Percentiles rank a stretch among this genome's conserved stretches.
phyloP scores from a whole-genome alignment of 92 coral and sea anemone species.

The Chrysogorgia sp. region DNA sequence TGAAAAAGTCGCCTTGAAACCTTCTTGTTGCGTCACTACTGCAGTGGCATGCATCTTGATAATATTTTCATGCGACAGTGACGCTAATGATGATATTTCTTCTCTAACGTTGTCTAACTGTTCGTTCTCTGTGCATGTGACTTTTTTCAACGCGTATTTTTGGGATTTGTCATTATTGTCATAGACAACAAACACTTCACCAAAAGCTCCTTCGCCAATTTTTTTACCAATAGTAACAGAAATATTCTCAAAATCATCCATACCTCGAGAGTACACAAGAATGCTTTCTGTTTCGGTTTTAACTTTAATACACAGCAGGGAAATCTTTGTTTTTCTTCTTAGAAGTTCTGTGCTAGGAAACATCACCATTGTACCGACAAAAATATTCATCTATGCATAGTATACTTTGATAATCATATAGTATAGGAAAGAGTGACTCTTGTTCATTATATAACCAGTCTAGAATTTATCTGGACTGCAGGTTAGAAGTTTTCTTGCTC shows the following conservation, averaged over 20 bases:
- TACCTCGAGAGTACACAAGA: too few species aligned
- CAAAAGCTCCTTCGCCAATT: slow-evolving; percentile 16
- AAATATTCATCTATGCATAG: too few species aligned
- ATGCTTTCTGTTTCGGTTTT: too few species aligned
- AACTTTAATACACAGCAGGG: too few species aligned
- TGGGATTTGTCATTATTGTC: neutral
- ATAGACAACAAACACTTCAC: neutral
- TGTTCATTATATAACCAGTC: too few species aligned
- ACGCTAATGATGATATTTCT: neutral
- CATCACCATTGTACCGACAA: too few species aligned
- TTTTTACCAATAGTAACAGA: neutral
- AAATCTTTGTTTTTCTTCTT: too few species aligned
- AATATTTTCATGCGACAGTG: neutral
- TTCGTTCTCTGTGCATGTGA: slow-evolving; percentile 6
- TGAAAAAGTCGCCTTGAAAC: neutral
- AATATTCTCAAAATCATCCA: neutral
- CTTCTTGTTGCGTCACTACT: neutral
- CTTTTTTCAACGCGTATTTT: neutral
- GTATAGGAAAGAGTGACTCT: too few species aligned
- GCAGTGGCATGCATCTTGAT: neutral
- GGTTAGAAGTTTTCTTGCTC: too few species aligned
- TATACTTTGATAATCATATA: too few species aligned
- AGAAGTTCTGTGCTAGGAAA: too few species aligned
- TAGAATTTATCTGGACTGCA: too few species aligned
- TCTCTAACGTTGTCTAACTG: neutral